Percentiles rank a stretch among this genome's conserved stretches.
These are phyloP conservation scores for Eupelmus urozonus DNA, from an alignment of 2,888 invertebrate species.

Conservation along the genomic window DNA sequence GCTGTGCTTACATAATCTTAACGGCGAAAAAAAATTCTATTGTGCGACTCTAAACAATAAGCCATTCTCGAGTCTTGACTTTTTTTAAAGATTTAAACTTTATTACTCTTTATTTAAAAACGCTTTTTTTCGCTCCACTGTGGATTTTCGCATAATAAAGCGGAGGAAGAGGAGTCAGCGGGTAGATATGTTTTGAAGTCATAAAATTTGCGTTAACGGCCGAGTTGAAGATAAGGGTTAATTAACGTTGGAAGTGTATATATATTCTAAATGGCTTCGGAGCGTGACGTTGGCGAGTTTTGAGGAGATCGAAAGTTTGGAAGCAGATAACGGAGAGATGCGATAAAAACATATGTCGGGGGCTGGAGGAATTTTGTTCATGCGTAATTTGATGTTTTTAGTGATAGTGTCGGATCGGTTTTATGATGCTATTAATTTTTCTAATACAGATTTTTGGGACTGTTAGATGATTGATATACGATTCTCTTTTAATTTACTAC, in stretches of 20 bases:
- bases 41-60: background rate
- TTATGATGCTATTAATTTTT: background rate
- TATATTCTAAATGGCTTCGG: conserved; percentile 26
- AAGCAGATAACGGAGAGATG: conserved; percentile 6
- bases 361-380: background rate
- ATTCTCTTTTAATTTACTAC: too few relatives aligned
- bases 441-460: too few relatives aligned
- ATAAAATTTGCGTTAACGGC: conserved; percentile 18
- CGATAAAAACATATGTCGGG: conserved; percentile 26
- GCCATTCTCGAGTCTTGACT: background rate
- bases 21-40: background rate
- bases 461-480: too few relatives aligned
- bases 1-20: background rate
- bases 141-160: conserved; percentile 8
- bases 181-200: conserved; percentile 20
- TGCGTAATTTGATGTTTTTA: conserved; percentile 1
- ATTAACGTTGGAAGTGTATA: conserved; percentile 15
- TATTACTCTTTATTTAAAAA: background rate
- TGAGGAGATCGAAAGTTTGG: conserved; percentile 30
- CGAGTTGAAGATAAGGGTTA: conserved; percentile 20
- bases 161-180: too few relatives aligned
- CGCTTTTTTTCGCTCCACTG: background rate
- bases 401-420: background rate
- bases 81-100: background rate
- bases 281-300: conserved; percentile 36